Conservation (phyloP, 2,888 invertebrate species). For the Himalopsyche japonica region DNA sequence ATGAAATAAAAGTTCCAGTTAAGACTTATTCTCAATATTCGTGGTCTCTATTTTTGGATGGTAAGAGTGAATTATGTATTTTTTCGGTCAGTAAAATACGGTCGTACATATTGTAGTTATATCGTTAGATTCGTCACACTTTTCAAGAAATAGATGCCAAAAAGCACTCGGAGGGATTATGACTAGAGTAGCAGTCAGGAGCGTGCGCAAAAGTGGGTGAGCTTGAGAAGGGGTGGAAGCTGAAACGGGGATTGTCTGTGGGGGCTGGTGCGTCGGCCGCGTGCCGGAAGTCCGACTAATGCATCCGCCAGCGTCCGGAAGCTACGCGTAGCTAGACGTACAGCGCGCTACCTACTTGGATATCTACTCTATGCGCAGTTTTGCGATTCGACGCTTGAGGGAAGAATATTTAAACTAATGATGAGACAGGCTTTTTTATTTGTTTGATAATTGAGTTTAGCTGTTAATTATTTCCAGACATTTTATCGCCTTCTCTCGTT, state of each 20-base stretch:
- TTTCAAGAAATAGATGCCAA: neutral
- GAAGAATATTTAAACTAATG: neutral
- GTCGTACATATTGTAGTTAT: too few relatives aligned
- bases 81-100: too few relatives aligned
- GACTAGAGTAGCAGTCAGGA: neutral
- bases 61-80: too few relatives aligned
- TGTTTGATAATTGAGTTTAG: too few relatives aligned
- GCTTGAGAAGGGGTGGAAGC: constrained; percentile 2
- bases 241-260: constrained; percentile 9
- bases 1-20: too few relatives aligned
- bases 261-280: constrained; percentile 41
- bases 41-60: too few relatives aligned
- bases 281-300: constrained; percentile 59
- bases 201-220: neutral
- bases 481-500: too few relatives aligned
- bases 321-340: constrained; percentile 17
- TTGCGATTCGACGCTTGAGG: neutral
- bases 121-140: neutral
- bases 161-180: neutral
- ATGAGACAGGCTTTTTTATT: neutral
- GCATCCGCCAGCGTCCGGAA: constrained; percentile 58
- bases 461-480: too few relatives aligned
- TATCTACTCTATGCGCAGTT: neutral
- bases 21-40: too few relatives aligned
- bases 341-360: neutral